phyloP scores from a whole-genome alignment of 2,113 vertebrate species.

The Choloepus hoffmanni region DNA sequence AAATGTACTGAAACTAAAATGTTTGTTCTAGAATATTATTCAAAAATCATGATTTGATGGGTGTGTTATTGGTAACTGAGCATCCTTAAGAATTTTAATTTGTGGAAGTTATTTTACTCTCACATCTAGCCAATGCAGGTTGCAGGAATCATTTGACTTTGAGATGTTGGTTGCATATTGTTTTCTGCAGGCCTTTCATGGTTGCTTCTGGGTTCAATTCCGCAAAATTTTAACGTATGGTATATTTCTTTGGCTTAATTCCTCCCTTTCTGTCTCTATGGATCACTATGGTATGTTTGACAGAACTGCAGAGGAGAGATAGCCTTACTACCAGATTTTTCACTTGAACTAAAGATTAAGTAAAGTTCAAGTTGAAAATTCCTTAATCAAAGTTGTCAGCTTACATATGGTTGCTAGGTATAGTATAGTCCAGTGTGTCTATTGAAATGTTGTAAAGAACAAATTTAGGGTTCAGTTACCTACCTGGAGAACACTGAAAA shows the following conservation, averaged over 20 bases:
- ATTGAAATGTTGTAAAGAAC: neutral
- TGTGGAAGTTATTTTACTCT: constrained; percentile 43
- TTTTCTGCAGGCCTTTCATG: constrained; percentile 37
- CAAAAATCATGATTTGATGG: constrained; percentile 70
- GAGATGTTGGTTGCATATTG: neutral
- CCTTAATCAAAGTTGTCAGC: constrained; percentile 66
- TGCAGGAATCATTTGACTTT: constrained; percentile 51
- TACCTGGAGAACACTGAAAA: constrained; percentile 44
- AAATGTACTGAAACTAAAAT: constrained; percentile 25
- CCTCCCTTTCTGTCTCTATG: constrained; percentile 54
- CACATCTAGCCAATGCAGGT: neutral
- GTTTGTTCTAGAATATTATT: constrained; percentile 60
- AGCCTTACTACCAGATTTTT: constrained; percentile 58
- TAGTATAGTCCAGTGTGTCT: constrained; percentile 37
- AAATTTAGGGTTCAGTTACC: constrained; percentile 4
- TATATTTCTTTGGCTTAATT: constrained; percentile 67
- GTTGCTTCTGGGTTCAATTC: constrained; percentile 68
- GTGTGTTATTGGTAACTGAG: neutral
- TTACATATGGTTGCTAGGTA: constrained; percentile 41
- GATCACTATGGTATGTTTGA: constrained; percentile 36
- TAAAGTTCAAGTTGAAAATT: constrained; percentile 63
- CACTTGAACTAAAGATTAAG: constrained; percentile 69
- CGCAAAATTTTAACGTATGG: constrained; percentile 46
- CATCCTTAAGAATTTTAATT: constrained; percentile 67
- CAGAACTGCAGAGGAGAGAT: constrained; percentile 58